Conservation (phyloP, 2,888 invertebrate genomes). For the Candidula unifasciata region DNA sequence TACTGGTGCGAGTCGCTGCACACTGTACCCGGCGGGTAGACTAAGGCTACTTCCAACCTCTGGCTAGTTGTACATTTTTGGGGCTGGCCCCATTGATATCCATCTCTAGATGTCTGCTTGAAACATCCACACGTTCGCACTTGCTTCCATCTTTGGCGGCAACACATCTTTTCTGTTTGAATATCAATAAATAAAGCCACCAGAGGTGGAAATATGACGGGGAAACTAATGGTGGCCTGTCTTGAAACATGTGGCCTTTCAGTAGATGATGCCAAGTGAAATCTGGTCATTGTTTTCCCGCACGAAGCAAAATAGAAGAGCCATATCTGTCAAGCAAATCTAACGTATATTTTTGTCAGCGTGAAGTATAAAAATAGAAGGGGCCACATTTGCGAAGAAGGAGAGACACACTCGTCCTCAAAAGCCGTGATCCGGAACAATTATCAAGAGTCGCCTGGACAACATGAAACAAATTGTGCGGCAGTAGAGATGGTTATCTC, state of each 20-base stretch:
- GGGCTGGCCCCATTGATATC: background rate
- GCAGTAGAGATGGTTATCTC: conserved; percentile 7
- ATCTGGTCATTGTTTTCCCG: background rate
- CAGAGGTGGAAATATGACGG: background rate
- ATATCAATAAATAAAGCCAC: background rate
- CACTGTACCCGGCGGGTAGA: background rate
- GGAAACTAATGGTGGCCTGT: background rate
- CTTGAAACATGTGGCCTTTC: background rate
- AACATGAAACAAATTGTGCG: conserved; percentile 26
- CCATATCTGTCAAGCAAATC: conserved; percentile 19
- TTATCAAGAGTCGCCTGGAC: conserved; percentile 25
- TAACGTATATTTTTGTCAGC: background rate
- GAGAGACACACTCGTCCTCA: background rate
- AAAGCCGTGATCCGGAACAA: conserved; percentile 26
- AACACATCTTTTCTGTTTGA: background rate
- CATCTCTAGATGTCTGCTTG: background rate
- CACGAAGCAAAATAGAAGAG: background rate
- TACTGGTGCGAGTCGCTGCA: background rate
- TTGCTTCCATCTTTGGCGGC: background rate
- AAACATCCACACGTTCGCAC: background rate
- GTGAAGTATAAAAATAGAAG: conserved; percentile 24
- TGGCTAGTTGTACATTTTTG: background rate
- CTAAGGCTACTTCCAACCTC: background rate
- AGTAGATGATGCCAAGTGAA: background rate
- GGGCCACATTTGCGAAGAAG: background rate